Base-by-base conservation (phyloP, 2,888 invertebrate species). In the Leptinotarsa haldemani region DNA sequence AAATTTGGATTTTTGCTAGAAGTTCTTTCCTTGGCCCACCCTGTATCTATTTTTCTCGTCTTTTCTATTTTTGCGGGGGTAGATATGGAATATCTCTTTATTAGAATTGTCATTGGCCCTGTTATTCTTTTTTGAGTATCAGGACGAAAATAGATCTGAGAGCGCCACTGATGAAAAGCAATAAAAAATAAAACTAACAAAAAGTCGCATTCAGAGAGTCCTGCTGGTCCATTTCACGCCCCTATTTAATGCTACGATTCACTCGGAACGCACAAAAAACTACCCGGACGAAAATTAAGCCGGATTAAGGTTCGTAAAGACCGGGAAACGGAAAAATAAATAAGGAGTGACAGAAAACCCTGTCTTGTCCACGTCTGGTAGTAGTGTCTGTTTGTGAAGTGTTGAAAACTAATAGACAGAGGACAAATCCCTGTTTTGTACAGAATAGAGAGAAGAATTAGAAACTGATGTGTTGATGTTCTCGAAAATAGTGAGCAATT, bases 241-340 rank as follows among this genome's bases (percentile, higher is more conserved):
- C 80, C 81, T 78, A 80, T 82, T 80, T 82, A 80, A 75, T 80
- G 74, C 75, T 77, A 75, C 80, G 72, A 79, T 80, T 79, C 80
- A 78, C 76, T 79, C 73, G 77, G 75, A 70, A 78, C 76, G 77
- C 75, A 80, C 78, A 83, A 83, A 83, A 82, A 83, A 82, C 80
- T 78, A 79, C 75, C 83, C 83, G 83, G 83, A 85, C 82, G 86
- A 83, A 86, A 86, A 86, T 86, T 87, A 87, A 86, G 85, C 82
- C 82, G 86, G 85, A 86, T 86, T 86, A 86, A 82, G 78, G 83
- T 82, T 80, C 80, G 83, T 84, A 85, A 84, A 85, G 81, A 80
- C 79, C 81, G 86, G 86, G 85, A 87, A 87, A 83, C 86, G 86
- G 86, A 87, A 86, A 86, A 86, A 86, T 87, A 87, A 87, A 87